A percentile compares a stretch with the other conserved stretches of the same genome.
phyloP scores from a whole-genome alignment of 2,113 vertebrate genomes.

The Gila orcuttii region DNA sequence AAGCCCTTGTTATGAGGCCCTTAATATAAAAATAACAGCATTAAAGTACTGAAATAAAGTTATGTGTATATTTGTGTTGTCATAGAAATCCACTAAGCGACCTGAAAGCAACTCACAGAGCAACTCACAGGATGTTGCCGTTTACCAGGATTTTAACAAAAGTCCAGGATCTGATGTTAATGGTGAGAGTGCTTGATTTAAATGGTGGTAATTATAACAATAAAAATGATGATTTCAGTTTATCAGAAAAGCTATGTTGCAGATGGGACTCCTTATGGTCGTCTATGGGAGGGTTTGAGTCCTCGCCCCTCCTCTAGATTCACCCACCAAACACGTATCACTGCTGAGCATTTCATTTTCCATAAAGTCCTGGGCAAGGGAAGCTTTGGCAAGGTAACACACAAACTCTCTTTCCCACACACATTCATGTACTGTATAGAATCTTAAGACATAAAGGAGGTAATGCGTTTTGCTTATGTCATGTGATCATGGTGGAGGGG shows the following conservation, averaged over 20 bases:
- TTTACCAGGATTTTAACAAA: slow-evolving; percentile 82
- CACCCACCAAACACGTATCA: slow-evolving; percentile 71
- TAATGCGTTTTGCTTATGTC: too few relatives aligned
- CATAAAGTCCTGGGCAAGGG: slow-evolving; percentile 97
- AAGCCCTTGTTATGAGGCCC: not conserved
- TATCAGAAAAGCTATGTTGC: slow-evolving; percentile 41
- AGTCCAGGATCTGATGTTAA: slow-evolving; percentile 59
- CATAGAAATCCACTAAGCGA: slow-evolving; percentile 81
- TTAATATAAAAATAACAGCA: too few relatives aligned
- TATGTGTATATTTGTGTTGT: not conserved
- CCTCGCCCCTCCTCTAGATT: slow-evolving; percentile 38
- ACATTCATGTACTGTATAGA: not conserved
- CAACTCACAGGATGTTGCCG: slow-evolving; percentile 76
- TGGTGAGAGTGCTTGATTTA: slow-evolving; percentile 62
- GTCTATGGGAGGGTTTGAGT: slow-evolving; percentile 72
- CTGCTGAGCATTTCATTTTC: slow-evolving; percentile 84
- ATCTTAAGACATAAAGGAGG: too few relatives aligned
- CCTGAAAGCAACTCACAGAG: slow-evolving; percentile 71
- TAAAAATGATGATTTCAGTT: not conserved
- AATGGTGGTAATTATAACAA: slow-evolving; percentile 5
- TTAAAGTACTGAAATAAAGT: not conserved
- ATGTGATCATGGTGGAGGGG: too few relatives aligned
- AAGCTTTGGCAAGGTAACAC: slow-evolving; percentile 94
- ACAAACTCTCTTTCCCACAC: not conserved
- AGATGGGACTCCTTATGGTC: slow-evolving; percentile 75